A percentile compares a stretch with the other conserved stretches of the same genome.
Conservation (phyloP, 92 coral and sea anemone species). For the Parazoanthus atlanticus region DNA sequence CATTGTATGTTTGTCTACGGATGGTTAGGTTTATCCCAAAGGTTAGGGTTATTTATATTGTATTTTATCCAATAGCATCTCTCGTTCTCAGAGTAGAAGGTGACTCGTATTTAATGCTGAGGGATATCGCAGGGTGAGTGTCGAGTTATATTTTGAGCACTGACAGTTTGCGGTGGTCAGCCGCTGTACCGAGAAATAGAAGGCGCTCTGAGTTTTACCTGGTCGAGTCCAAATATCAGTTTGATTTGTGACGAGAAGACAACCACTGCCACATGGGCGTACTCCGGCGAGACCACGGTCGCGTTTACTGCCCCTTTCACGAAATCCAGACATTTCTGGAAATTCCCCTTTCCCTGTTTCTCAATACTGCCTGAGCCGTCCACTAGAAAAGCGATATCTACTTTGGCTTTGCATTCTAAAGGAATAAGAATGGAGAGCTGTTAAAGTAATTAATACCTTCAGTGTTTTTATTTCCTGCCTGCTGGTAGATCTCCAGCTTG, state of each 20-base stretch:
- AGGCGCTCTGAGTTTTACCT: not conserved
- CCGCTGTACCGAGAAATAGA: not conserved
- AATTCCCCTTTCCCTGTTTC: conserved; percentile 60
- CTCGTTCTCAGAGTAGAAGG: too few relatives aligned
- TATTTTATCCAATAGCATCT: too few relatives aligned
- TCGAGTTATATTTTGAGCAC: not conserved
- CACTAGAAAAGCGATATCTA: conserved; percentile 58
- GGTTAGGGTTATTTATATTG: too few relatives aligned
- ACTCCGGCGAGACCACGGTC: conserved; percentile 57
- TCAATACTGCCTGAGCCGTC: conserved; percentile 66
- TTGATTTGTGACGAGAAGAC: conserved; percentile 48
- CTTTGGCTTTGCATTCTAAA: conserved; percentile 61
- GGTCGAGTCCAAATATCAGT: conserved; percentile 32
- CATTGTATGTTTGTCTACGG: too few relatives aligned
- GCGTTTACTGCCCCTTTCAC: conserved; percentile 64
- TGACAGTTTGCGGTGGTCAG: not conserved
- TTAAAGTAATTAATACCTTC: too few relatives aligned
- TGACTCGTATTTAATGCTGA: too few relatives aligned
- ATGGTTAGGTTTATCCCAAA: too few relatives aligned
- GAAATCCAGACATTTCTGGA: conserved; percentile 69
- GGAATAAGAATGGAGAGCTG: not conserved
- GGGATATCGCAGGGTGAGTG: too few relatives aligned
- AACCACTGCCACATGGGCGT: conserved; percentile 63
- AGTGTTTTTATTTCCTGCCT: too few relatives aligned
- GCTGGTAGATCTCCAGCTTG: too few relatives aligned